Conservation (phyloP, 2,888 invertebrate genomes). For the Stenotaenia linearis region DNA sequence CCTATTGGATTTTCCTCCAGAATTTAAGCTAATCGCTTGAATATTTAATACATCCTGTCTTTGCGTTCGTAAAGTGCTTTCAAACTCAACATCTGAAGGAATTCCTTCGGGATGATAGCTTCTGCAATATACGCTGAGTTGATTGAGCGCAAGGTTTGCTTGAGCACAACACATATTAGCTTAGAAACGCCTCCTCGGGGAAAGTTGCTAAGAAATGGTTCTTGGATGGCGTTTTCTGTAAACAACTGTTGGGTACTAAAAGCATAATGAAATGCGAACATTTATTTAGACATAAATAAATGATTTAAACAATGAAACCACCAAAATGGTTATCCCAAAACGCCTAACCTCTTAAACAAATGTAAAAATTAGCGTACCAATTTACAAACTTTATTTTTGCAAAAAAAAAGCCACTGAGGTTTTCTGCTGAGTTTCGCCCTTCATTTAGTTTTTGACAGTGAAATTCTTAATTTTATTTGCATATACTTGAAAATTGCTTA, state of each 20-base stretch:
- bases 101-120: conserved; percentile 3
- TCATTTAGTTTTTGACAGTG: too few relatives aligned
- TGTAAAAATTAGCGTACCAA: too few relatives aligned
- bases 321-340: too few relatives aligned
- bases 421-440: too few relatives aligned
- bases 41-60: neutral
- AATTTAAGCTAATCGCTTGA: neutral
- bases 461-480: too few relatives aligned
- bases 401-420: too few relatives aligned
- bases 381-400: too few relatives aligned
- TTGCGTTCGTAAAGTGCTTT: neutral
- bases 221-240: neutral
- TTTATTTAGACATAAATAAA: too few relatives aligned
- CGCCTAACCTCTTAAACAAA: too few relatives aligned
- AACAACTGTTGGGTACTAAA: neutral
- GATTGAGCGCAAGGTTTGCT: conserved; percentile 5
- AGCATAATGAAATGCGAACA: neutral
- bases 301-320: too few relatives aligned
- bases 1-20: neutral
- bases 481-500: too few relatives aligned
- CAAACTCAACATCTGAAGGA: neutral
- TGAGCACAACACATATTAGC: neutral
- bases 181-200: neutral
- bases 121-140: neutral
- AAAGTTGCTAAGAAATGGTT: neutral